Base-by-base conservation (phyloP, 2,888 invertebrate species). In the Chrysodeixis includens region DNA sequence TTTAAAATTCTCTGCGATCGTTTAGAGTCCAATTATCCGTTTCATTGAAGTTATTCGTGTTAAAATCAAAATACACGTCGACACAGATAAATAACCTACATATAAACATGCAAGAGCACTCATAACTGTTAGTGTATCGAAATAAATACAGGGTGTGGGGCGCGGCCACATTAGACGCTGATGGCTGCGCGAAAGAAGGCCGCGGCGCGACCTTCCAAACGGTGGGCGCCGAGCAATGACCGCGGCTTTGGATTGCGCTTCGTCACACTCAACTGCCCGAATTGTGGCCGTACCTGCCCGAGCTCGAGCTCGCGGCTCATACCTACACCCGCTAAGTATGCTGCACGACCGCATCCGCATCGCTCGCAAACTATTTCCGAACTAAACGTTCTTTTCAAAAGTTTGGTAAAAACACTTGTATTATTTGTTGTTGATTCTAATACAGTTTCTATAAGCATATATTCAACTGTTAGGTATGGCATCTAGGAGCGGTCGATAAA, bases 181-280 rank as follows among this genome's bases (percentile, higher is more conserved):
- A 86, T 89, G 87, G 87, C 83, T 86, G 85, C 88, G 81, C 87
- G 88, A 92, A 94, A 94, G 94, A 94, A 94, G 95, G 94, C 92
- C 95, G 93, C 89, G 86, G 84, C 86, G 89, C 93, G 95, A 94
- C 95, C 95, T 95, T 92, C 94, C 94, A 88, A 89, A 91, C 88
- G 88, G 84, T 89, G 87, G 88, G 86, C 86, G 87, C 88, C 91
- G 94, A 91, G 85, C 94, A 85, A 92, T 93, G 93, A 93, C 93
- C 93, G 89, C 71, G 71, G 81, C 76, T 82, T 83, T 69, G 74
- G 82, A 79, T 79, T 76, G 74, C 82, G 87, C 86, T 83, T 82
- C 87, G 87, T 86, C 88, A 87, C 85, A 86, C 82, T 79, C 80
- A 78, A 78, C 80, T 84, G 85, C 78, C 73, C 76, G 75, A 86